Evolutionary conservation across 2,113 vertebrate species (phyloP).

Genomic region (Hyperoodon ampullatus): DNA sequence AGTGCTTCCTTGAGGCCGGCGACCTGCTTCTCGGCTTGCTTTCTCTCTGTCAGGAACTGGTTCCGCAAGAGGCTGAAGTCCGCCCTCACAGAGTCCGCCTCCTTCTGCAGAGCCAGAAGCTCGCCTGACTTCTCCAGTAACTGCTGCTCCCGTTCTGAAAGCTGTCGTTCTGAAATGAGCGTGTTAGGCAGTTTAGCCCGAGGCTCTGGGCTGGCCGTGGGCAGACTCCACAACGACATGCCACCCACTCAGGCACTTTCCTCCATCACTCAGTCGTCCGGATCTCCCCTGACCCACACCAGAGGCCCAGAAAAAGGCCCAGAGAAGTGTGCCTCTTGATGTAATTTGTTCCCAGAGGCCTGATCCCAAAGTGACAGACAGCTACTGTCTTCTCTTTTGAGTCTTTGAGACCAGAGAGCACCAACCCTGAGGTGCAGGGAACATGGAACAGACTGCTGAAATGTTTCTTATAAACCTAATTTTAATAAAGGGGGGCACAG

Average conservation of each 20-base stretch:
- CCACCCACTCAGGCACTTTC: neutral
- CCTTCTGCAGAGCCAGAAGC: conserved; percentile 80
- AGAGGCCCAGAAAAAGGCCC: neutral
- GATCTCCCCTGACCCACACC: neutral
- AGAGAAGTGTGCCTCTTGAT: neutral
- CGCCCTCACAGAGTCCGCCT: conserved; percentile 78
- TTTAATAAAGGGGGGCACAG: neutral
- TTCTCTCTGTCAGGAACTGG: conserved; percentile 83
- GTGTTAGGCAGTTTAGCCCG: neutral
- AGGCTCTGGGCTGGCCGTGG: neutral
- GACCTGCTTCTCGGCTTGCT: conserved; percentile 83
- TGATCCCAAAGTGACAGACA: neutral
- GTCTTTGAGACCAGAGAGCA: neutral
- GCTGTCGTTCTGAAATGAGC: conserved; percentile 83
- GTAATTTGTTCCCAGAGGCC: neutral
- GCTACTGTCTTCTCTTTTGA: neutral
- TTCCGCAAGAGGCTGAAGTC: conserved; percentile 83
- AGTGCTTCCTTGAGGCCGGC: conserved; percentile 81
- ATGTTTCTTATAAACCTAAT: neutral
- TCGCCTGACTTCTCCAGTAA: conserved; percentile 79
- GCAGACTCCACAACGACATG: neutral
- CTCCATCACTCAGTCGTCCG: neutral
- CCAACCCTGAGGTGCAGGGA: neutral
- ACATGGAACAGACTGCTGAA: neutral
- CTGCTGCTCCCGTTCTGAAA: conserved; percentile 83